Evolutionary conservation across 30 jellyfish, hydroid and myxozoan species (phyloP).

Genomic region (Phacellophora camtschatica): DNA sequence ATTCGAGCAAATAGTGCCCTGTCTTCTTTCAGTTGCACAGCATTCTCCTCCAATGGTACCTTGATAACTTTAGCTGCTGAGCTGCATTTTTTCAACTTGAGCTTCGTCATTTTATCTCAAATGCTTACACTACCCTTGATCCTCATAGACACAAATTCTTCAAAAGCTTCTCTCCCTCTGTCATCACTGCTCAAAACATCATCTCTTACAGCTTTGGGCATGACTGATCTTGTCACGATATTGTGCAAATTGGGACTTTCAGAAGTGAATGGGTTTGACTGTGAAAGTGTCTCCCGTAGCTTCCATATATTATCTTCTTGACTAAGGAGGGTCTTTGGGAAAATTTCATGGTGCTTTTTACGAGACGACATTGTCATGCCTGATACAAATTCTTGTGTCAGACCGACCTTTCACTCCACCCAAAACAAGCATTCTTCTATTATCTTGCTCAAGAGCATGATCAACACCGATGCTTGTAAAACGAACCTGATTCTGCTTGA

Average conservation of each 20-base stretch:
- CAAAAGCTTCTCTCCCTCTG: conserved; percentile 57
- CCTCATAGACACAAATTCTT: conserved; percentile 20
- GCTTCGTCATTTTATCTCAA: conserved; percentile 39
- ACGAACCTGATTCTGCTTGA: conserved; percentile 17
- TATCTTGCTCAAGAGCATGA: conserved; percentile 72
- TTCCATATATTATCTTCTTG: conserved; percentile 45
- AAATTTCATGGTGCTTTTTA: conserved; percentile 36
- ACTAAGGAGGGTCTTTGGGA: conserved; percentile 39
- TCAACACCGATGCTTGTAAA: conserved; percentile 44
- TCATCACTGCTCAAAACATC: conserved; percentile 41
- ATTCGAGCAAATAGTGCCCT: conserved; percentile 42
- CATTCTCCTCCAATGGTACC: conserved; percentile 20
- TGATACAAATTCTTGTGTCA: conserved; percentile 32
- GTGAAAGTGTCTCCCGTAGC: conserved; percentile 47
- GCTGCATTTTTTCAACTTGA: conserved; percentile 39
- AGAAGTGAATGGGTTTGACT: conserved; percentile 42
- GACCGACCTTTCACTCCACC: conserved; percentile 34
- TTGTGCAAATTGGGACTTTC: conserved; percentile 38
- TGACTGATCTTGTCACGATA: conserved; percentile 15
- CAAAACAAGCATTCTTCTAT: conserved; percentile 14
- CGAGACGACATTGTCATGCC: conserved; percentile 24
- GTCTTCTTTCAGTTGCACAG: conserved; percentile 42
- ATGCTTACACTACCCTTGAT: conserved; percentile 41
- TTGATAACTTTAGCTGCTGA: conserved; percentile 25
- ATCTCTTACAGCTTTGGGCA: conserved; percentile 30